Evolutionary conservation across 1,140 invertebrate species (phyloP).

Genomic region (Monomorium pharaonis): DNA sequence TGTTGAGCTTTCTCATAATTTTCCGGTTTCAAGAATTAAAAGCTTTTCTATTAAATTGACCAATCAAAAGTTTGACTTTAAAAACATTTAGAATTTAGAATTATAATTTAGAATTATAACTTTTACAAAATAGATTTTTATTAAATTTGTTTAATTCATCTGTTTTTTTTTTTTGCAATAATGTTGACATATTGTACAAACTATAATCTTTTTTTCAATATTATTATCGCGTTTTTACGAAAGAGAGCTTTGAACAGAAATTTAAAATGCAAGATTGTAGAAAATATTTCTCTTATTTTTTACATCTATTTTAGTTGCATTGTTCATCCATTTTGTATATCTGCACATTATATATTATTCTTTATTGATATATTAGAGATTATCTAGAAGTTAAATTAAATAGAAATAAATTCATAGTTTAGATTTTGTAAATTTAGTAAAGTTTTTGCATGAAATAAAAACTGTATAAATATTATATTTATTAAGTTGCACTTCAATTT

Average conservation of each 20-base stretch:
- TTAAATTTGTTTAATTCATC: not conserved
- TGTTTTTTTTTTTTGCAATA: not conserved
- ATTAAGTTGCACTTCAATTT: not conserved
- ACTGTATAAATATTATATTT: constrained; percentile 5
- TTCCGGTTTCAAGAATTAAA: not conserved
- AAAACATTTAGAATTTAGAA: constrained; percentile 15
- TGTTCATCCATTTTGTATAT: not conserved
- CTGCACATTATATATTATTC: not conserved
- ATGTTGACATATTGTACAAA: not conserved
- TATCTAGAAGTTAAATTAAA: constrained; percentile 21
- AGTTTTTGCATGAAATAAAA: constrained; percentile 15
- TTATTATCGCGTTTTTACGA: not conserved
- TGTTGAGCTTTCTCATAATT: not conserved
- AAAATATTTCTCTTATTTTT: not conserved
- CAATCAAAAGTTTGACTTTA: not conserved
- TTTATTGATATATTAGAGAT: not conserved
- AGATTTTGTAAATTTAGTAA: constrained; percentile 14
- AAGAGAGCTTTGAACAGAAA: not conserved
- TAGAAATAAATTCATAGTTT: constrained; percentile 17
- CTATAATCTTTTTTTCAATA: not conserved
- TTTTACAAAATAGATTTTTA: not conserved
- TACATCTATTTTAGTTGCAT: constrained; percentile 18
- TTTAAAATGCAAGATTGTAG: constrained; percentile 47
- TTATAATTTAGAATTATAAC: constrained; percentile 18
- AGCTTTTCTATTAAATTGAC: not conserved